Conservation (phyloP, 23 tunicate genomes). For the Trididemnum clinides region DNA sequence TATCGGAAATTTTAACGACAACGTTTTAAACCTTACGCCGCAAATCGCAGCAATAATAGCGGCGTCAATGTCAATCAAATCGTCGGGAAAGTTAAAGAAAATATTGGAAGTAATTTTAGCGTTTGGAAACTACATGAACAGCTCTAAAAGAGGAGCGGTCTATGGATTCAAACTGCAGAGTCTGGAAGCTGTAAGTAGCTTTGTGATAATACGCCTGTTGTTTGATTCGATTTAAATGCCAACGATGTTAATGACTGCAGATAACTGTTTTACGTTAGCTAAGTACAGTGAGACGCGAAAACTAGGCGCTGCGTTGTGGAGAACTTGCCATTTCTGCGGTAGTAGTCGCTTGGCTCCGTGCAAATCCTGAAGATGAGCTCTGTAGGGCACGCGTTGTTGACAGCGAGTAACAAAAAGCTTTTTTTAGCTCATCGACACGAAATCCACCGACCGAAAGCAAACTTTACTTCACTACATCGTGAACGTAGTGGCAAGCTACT, state of each 20-base stretch:
- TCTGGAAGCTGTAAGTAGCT: conserved; percentile 82
- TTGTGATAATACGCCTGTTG: neutral
- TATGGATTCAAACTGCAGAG: conserved; percentile 94
- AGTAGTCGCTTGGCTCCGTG: too few species aligned
- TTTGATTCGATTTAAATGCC: too few species aligned
- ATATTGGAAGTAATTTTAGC: conserved; percentile 90
- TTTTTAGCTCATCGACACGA: conserved; percentile 81
- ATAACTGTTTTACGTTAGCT: too few species aligned
- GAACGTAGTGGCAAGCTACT: conserved; percentile 26
- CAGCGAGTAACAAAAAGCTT: too few species aligned
- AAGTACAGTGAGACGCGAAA: too few species aligned
- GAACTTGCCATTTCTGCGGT: too few species aligned
- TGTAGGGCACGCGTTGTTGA: too few species aligned
- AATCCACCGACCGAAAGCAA: conserved; percentile 93
- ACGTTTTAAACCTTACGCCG: conserved; percentile 55
- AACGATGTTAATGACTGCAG: too few species aligned
- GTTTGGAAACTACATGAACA: conserved; percentile 98
- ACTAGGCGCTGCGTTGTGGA: too few species aligned
- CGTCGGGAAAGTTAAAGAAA: conserved; percentile 77
- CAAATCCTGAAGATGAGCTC: too few species aligned
- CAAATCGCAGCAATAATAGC: conserved; percentile 93
- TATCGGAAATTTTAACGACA: conserved; percentile 90
- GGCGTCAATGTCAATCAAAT: conserved; percentile 97
- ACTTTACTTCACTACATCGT: conserved; percentile 93
- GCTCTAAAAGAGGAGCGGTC: conserved; percentile 92